These are phyloP conservation scores for Holothuria glaberrima DNA, from an alignment of 35 echinoderm and acorn worm genomes.

Conservation along the genomic window DNA sequence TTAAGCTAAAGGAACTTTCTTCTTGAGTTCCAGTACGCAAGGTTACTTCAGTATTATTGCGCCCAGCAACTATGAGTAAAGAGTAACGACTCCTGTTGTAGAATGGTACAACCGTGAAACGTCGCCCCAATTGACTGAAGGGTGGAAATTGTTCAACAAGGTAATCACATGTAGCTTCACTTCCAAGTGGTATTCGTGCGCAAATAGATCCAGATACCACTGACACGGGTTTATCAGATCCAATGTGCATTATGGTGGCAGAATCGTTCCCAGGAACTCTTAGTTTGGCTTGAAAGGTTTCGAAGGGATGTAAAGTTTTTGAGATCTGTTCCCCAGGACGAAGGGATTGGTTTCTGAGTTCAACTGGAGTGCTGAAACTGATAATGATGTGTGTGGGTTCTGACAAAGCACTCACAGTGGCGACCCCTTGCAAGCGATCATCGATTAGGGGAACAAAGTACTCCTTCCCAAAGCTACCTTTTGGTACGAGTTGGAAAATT, in stretches of 20 bases:
- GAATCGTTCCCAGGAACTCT: neutral
- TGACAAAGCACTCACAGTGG: slow-evolving; percentile 21
- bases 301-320: neutral
- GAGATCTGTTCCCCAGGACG: neutral
- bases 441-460: slow-evolving; percentile 27
- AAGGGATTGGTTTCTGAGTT: neutral
- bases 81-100: neutral
- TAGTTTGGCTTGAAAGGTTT: slow-evolving; percentile 23
- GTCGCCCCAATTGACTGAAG: slow-evolving; percentile 30
- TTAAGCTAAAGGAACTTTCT: neutral
- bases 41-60: neutral
- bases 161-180: slow-evolving; percentile 2
- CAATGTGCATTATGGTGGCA: slow-evolving; percentile 3
- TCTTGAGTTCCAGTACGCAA: neutral
- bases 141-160: slow-evolving; percentile 47
- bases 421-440: neutral
- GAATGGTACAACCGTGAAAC: slow-evolving; percentile 7
- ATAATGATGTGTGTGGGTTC: neutral
- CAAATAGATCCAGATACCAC: slow-evolving; percentile 51
- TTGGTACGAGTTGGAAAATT: slow-evolving; percentile 10
- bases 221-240: neutral
- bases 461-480: neutral
- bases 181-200: neutral
- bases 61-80: slow-evolving; percentile 18
- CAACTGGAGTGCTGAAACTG: neutral